Evolutionary conservation across 2,888 invertebrate genomes (phyloP).

Genomic region (Pyrochroa serraticornis): DNA sequence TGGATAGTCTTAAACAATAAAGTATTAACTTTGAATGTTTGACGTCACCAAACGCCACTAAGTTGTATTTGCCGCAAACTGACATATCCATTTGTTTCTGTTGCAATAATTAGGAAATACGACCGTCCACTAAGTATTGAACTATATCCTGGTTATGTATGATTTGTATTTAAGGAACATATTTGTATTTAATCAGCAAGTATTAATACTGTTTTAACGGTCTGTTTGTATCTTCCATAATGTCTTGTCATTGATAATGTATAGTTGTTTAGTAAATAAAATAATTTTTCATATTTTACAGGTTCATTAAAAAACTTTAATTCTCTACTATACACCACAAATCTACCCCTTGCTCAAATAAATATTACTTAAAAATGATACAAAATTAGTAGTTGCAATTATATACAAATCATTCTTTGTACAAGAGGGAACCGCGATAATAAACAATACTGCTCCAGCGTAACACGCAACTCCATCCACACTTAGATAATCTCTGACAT

Average conservation of each 20-base stretch:
- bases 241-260: conserved; percentile 52
- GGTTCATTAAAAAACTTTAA: too few species aligned
- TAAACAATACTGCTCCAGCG: neutral
- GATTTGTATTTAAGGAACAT: conserved; percentile 21
- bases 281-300: conserved; percentile 33
- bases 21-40: too few species aligned
- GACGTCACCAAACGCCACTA: too few species aligned
- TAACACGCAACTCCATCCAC: neutral
- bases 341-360: conserved; percentile 6
- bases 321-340: neutral
- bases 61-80: too few species aligned
- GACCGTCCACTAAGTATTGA: conserved; percentile 31
- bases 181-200: conserved; percentile 26
- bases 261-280: conserved; percentile 47
- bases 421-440: neutral
- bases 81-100: too few species aligned
- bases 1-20: neutral
- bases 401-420: conserved; percentile 6
- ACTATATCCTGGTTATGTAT: conserved; percentile 11
- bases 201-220: conserved; percentile 45
- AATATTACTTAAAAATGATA: conserved; percentile 12
- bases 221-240: conserved; percentile 53
- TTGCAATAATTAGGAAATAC: conserved; percentile 16
- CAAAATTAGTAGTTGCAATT: conserved; percentile 4
- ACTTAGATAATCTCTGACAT: conserved; percentile 12